Evolutionary conservation across 1,140 invertebrate species (phyloP).

Genomic region (Procambarus clarkii): DNA sequence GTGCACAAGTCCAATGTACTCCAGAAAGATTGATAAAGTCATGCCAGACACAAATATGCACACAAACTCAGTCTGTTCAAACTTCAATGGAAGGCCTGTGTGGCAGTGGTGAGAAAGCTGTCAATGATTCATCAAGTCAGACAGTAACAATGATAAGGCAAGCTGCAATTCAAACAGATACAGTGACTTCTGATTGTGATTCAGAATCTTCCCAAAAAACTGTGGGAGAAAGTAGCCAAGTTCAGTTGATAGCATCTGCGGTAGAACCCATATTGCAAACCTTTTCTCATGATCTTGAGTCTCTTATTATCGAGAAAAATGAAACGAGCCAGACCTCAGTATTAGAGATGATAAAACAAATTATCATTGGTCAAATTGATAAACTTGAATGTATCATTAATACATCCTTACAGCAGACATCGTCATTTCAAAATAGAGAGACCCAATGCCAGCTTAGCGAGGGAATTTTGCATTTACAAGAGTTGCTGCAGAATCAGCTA

Average conservation of each 20-base stretch:
- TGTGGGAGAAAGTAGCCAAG: background rate
- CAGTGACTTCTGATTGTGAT: background rate
- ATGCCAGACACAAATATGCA: conserved; percentile 28
- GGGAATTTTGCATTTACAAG: background rate
- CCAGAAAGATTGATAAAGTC: conserved; percentile 32
- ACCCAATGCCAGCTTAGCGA: conserved; percentile 6
- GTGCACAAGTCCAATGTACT: conserved; percentile 18
- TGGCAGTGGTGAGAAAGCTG: background rate
- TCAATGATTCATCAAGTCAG: conserved; percentile 46
- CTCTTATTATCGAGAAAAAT: conserved; percentile 5
- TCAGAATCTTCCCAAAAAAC: background rate
- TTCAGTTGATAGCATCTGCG: background rate
- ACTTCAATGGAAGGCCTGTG: background rate
- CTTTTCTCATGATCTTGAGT: conserved; percentile 43
- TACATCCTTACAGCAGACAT: conserved; percentile 9
- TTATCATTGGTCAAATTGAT: conserved; percentile 20
- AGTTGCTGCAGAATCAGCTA: conserved; percentile 30
- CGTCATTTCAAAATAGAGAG: background rate
- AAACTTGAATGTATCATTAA: conserved; percentile 23
- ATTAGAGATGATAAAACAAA: conserved; percentile 29
- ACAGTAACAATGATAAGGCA: conserved; percentile 15
- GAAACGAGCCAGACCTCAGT: conserved; percentile 21
- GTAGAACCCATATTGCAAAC: conserved; percentile 33
- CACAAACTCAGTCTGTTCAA: background rate
- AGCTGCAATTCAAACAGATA: conserved; percentile 39